Percentiles rank a stretch among this genome's conserved stretches.
These are phyloP conservation scores for Oriolus oriolus DNA, from an alignment of 2,113 vertebrate species.

Conservation along the genomic window DNA sequence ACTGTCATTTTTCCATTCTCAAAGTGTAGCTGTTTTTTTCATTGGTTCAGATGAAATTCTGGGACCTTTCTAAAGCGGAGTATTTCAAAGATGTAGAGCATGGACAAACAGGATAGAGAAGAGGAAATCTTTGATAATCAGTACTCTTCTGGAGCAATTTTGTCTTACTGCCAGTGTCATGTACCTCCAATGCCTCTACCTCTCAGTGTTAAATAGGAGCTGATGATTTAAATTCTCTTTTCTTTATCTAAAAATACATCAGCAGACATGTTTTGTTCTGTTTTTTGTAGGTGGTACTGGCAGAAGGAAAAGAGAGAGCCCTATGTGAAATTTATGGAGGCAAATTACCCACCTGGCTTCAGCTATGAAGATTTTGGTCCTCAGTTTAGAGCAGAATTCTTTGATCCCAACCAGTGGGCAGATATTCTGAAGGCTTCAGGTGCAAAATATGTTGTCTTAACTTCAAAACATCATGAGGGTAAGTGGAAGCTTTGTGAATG, in stretches of 20 bases:
- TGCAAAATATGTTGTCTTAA: slow-evolving; percentile 93
- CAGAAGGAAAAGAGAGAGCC: slow-evolving; percentile 71
- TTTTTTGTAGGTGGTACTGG: slow-evolving; percentile 87
- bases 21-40: neutral
- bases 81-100: neutral
- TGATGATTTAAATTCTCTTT: neutral
- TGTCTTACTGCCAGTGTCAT: neutral
- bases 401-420: slow-evolving; percentile 84
- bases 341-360: slow-evolving; percentile 88
- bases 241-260: neutral
- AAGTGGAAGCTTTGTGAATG: neutral
- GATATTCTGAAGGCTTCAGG: slow-evolving; percentile 86
- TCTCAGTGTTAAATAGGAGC: neutral
- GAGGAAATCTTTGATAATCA: neutral
- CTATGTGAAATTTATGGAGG: slow-evolving; percentile 87
- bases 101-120: neutral
- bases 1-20: neutral
- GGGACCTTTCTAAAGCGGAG: neutral
- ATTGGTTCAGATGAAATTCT: neutral
- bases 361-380: slow-evolving; percentile 88
- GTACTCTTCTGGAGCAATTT: neutral
- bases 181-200: neutral
- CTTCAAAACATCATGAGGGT: slow-evolving; percentile 99
- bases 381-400: slow-evolving; percentile 89
- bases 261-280: neutral